phyloP scores from a whole-genome alignment of 2,888 invertebrate genomes.

The Monoplex corrugatus region DNA sequence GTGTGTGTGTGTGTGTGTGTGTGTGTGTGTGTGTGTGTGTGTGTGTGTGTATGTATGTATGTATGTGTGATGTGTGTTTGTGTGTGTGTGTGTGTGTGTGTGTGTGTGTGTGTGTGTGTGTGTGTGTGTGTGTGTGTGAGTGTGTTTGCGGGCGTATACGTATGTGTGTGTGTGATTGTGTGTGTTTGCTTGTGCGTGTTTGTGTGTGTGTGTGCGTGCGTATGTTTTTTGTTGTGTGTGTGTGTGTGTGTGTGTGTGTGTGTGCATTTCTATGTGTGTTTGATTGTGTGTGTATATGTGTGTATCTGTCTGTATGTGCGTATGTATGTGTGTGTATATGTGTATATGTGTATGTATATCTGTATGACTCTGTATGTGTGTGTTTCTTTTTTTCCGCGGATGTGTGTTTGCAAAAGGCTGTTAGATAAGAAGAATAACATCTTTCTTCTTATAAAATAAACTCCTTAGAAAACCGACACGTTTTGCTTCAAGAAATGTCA shows the following conservation, averaged over 20 bases:
- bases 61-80: too few species aligned
- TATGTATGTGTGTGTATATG: not conserved
- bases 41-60: too few species aligned
- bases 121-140: slow-evolving; percentile 22
- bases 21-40: not conserved
- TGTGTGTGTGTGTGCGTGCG: not conserved
- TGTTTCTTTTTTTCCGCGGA: slow-evolving; percentile 82
- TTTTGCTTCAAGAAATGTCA: too few species aligned
- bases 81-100: not conserved
- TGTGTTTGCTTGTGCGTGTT: not conserved
- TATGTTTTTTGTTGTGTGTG: not conserved
- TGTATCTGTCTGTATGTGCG: not conserved
- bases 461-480: too few species aligned
- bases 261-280: slow-evolving; percentile 14
- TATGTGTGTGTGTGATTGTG: too few species aligned
- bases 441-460: too few species aligned
- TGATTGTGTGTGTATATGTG: not conserved
- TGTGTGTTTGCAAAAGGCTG: too few species aligned
- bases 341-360: too few species aligned
- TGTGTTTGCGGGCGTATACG: too few species aligned
- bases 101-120: not conserved
- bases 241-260: slow-evolving; percentile 14
- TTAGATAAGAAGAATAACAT: too few species aligned
- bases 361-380: not conserved
- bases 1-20: too few species aligned